Evolutionary conservation across 2,888 invertebrate genomes (phyloP), one percentile per base, ranked within the genome.

Genomic region (Theretra japonica): DNA sequence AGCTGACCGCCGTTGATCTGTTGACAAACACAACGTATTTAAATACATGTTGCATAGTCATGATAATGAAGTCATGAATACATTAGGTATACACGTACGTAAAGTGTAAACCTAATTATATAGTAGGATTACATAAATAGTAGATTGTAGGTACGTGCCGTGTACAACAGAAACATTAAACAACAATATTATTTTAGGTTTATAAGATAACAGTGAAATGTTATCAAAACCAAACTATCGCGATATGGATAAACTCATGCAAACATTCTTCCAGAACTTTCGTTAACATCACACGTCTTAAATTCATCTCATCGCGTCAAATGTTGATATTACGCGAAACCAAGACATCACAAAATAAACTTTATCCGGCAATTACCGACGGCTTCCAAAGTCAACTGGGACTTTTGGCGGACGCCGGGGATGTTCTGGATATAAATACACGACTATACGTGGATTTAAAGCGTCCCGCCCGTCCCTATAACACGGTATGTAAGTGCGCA

Each of bases 1-100:
- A 99, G 95, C 80, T 99, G 99, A 76, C 99, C 98, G 83, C 99
- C 99, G 90, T 97, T 97, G 90, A 99, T 96, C 96, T 96, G 90
- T 0, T n/a, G 48, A 65, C 65, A 65, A 65, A 48, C 17, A 58
- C 11, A 58, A 23, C 4, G 11, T 58, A 25, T 25, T 25, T 4
- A 25, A 8, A 19, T 17, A 60, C 25, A 17, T 33, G 7, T 30
- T n/a, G n/a, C n/a, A n/a, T 53, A 33, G 33, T 8, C 11, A 11
- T 15, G 15, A 53, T n/a, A 53, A 48, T 48, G 15, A 53, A 17
- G 5, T n/a, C n/a, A 53, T 53, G 53, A 53, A 53, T 53, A 53
- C 53, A n/a, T 53, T 53, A 17, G n/a, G 5, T n/a, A 53, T 5
- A n/a, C 50, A 50, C 53, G 5, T n/a, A n/a, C 53, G 4, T 6